Conservation (phyloP, 2,113 vertebrate genomes). For the Petrocephalus zakoni region DNA sequence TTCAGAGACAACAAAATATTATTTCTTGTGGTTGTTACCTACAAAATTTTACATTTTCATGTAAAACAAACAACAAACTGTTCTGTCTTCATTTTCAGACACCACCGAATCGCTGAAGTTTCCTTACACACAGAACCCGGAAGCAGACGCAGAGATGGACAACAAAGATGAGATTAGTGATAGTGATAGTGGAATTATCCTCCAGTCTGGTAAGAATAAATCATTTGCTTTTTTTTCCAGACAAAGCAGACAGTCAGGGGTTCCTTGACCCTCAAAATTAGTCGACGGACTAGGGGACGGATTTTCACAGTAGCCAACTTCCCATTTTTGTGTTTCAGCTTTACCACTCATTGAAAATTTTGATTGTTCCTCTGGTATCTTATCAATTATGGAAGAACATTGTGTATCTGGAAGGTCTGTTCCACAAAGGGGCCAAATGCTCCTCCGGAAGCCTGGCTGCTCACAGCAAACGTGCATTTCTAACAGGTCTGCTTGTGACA, state of each 20-base stretch:
- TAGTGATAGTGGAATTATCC: constrained; percentile 78
- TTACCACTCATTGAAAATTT: neutral
- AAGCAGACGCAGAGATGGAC: constrained; percentile 50
- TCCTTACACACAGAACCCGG: constrained; percentile 39
- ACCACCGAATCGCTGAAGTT: neutral
- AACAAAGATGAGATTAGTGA: constrained; percentile 81
- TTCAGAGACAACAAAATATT: neutral
- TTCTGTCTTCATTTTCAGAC: constrained; percentile 4
- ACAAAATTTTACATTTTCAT: neutral
- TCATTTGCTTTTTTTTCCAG: neutral
- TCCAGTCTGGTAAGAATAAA: constrained; percentile 73
- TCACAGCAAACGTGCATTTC: neutral
- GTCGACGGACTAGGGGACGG: neutral
- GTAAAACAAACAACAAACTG: neutral
- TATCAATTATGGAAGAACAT: neutral
- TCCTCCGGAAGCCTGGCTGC: neutral
- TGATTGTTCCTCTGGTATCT: neutral
- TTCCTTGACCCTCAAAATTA: neutral
- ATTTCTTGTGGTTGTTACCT: neutral
- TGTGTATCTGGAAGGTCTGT: neutral
- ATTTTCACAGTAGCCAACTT: neutral
- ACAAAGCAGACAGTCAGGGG: neutral
- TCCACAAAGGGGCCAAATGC: neutral
- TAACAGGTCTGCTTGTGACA: neutral
- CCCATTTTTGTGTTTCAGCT: neutral